These are phyloP conservation scores for Meloidogyne chitwoodi DNA, from an alignment of 1,140 invertebrate species.

Conservation along the genomic window DNA sequence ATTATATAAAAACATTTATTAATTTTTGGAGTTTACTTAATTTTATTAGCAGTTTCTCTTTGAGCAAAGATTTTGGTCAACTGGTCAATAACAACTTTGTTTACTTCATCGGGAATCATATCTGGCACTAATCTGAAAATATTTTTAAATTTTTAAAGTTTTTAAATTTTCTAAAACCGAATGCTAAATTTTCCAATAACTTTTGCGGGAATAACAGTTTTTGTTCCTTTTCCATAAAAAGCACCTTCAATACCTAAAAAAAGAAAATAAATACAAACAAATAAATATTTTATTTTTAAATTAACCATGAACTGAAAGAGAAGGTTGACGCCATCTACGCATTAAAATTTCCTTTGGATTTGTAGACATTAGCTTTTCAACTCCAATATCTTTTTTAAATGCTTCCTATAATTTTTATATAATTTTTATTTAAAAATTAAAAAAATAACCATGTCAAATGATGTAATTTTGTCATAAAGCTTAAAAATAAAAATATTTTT, in stretches of 20 bases:
- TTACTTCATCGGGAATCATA: constrained; percentile 64
- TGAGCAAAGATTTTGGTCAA: constrained; percentile 34
- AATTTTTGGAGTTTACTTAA: constrained; percentile 1
- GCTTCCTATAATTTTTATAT: constrained; percentile 63
- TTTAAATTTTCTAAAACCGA: neutral
- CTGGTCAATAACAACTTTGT: constrained; percentile 29
- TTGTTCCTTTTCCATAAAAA: constrained; percentile 81
- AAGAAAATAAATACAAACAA: neutral
- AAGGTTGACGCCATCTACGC: constrained; percentile 53
- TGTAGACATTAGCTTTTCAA: constrained; percentile 69
- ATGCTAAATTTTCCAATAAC: constrained; percentile 65
- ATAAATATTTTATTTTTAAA: neutral
- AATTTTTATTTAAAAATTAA: neutral
- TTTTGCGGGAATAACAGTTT: constrained; percentile 67
- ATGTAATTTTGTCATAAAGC: neutral
- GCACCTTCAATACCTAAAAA: constrained; percentile 74
- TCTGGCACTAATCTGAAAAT: constrained; percentile 62
- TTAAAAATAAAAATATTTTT: neutral
- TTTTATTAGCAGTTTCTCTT: constrained; percentile 34
- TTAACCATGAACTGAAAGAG: constrained; percentile 60
- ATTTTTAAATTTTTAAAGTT: neutral
- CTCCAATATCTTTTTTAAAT: constrained; percentile 73
- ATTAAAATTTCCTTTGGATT: constrained; percentile 68
- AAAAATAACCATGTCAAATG: neutral
- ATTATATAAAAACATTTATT: neutral